Evolutionary conservation across 1,140 invertebrate genomes (phyloP).

Genomic region (Zophobas morio): DNA sequence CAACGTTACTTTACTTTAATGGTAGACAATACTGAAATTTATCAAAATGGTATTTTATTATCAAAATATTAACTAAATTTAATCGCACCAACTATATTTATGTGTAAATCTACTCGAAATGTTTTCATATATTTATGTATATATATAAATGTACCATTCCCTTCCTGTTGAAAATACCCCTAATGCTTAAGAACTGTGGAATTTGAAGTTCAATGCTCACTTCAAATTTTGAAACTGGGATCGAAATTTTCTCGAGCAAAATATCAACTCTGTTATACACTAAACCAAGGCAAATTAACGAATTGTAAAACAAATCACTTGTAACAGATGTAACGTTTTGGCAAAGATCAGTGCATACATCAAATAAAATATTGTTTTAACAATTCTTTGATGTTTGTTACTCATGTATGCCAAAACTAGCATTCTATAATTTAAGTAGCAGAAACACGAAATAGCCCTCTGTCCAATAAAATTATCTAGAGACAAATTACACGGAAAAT

Average conservation of each 20-base stretch:
- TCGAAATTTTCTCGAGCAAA: constrained; percentile 1
- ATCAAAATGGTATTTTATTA: constrained; percentile 49
- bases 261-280: constrained; percentile 18
- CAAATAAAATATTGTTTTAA: too few relatives aligned
- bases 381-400: too few relatives aligned
- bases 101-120: constrained; percentile 37
- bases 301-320: background rate
- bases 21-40: constrained; percentile 54
- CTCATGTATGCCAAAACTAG: too few relatives aligned
- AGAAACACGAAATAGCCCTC: background rate
- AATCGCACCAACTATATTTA: constrained; percentile 40
- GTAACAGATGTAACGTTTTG: background rate
- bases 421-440: too few relatives aligned
- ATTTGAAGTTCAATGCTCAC: too few relatives aligned
- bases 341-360: too few relatives aligned
- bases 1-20: constrained; percentile 50
- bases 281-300: constrained; percentile 1
- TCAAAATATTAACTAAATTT: constrained; percentile 43
- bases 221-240: background rate
- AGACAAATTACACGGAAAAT: constrained; percentile 23
- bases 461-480: constrained; percentile 35
- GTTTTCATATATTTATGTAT: constrained; percentile 32
- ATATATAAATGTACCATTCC: constrained; percentile 27
- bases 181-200: background rate
- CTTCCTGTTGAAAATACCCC: background rate